These are phyloP conservation scores for Pangasius larnaudii DNA, from an alignment of 2,797 vertebrate species.

Conservation along the genomic window DNA sequence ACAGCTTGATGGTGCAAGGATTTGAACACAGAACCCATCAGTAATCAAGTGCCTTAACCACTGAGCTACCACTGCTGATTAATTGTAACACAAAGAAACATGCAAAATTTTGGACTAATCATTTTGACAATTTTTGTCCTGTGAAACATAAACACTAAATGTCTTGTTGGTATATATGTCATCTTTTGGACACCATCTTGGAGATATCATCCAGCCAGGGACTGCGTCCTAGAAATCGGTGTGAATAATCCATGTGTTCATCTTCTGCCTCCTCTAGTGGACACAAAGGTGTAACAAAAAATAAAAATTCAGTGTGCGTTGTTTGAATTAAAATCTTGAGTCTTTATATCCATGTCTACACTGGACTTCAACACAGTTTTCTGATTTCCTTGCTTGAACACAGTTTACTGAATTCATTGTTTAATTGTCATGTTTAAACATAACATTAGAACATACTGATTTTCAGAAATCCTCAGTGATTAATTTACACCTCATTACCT, in stretches of 20 bases:
- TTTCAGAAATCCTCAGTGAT: neutral
- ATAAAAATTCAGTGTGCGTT: neutral
- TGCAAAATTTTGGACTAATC: neutral
- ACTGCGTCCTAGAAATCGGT: neutral
- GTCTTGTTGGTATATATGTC: neutral
- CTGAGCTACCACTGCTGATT: neutral
- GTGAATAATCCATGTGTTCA: neutral
- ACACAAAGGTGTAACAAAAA: neutral
- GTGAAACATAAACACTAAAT: neutral
- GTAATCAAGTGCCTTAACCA: neutral
- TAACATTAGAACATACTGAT: neutral
- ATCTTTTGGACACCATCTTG: neutral
- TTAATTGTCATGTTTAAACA: neutral
- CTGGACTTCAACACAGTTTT: neutral
- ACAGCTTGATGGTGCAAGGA: neutral
- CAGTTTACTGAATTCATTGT: neutral
- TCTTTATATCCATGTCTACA: neutral
- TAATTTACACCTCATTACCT: neutral
- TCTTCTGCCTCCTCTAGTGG: constrained; percentile 66
- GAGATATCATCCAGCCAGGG: neutral
- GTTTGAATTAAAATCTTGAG: neutral
- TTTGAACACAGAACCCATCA: neutral
- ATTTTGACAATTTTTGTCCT: neutral
- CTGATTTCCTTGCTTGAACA: neutral
- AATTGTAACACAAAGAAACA: neutral